A percentile compares a stretch with the other conserved stretches of the same genome.
These are phyloP conservation scores for Sprattus sprattus DNA, from an alignment of 2,113 vertebrate genomes.

Conservation along the genomic window DNA sequence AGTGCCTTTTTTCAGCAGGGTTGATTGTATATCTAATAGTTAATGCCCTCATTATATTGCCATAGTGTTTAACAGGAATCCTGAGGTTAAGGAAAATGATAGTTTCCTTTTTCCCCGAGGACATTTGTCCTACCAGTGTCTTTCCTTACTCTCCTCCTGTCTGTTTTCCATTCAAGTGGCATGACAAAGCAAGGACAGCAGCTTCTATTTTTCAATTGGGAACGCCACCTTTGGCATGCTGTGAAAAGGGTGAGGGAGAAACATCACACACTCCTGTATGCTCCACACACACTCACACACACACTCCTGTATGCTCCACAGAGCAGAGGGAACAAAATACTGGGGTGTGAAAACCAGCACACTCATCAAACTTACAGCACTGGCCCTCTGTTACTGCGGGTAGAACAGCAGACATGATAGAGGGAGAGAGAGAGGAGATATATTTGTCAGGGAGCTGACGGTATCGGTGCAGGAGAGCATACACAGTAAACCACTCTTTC, in stretches of 20 bases:
- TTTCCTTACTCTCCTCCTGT: not conserved
- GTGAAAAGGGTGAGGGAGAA: conserved; percentile 37
- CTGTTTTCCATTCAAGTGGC: not conserved
- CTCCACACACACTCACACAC: conserved; percentile 30
- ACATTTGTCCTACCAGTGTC: not conserved
- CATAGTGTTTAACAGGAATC: not conserved
- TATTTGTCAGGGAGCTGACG: conserved; percentile 18
- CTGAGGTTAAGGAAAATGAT: not conserved
- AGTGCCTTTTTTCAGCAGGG: conserved; percentile 33
- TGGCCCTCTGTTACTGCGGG: not conserved
- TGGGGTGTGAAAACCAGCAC: not conserved
- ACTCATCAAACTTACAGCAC: not conserved
- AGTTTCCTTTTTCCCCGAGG: not conserved
- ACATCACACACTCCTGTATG: conserved; percentile 19
- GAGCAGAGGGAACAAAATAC: conserved; percentile 30
- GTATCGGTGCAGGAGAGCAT: conserved; percentile 14
- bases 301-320: conserved; percentile 21
- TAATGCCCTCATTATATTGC: not conserved
- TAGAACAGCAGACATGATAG: not conserved
- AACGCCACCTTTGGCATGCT: conserved; percentile 35
- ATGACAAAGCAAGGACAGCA: not conserved
- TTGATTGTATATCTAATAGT: not conserved
- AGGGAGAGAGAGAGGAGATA: conserved; percentile 11
- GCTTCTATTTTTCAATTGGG: conserved; percentile 37
- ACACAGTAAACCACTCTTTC: conserved; percentile 25